phyloP scores from a whole-genome alignment of 2,888 invertebrate genomes.

The Drosophila tripunctata region DNA sequence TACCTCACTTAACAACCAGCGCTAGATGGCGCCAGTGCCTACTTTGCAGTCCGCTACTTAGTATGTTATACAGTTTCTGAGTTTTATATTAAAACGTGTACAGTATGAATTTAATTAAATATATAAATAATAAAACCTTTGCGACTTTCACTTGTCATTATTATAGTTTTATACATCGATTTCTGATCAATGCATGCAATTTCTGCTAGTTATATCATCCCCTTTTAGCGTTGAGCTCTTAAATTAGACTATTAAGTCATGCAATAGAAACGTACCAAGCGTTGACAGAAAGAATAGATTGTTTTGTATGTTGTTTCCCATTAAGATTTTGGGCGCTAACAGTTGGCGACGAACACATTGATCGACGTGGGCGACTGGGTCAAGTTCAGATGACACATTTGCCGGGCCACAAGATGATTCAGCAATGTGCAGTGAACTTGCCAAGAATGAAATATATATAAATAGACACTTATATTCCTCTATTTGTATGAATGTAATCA shows the following conservation, averaged over 20 bases:
- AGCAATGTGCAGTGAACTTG: slow-evolving; percentile 49
- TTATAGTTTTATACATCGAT: too few relatives aligned
- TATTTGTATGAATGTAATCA: background rate
- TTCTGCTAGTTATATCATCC: background rate
- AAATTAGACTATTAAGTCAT: background rate
- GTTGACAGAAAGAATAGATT: slow-evolving; percentile 9
- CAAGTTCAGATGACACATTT: slow-evolving; percentile 69
- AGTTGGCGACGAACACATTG: slow-evolving; percentile 33
- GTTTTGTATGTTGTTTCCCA: background rate
- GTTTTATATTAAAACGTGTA: background rate
- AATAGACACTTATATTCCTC: too few relatives aligned
- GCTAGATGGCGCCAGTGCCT: background rate
- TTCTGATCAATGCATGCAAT: too few relatives aligned
- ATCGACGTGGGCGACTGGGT: slow-evolving; percentile 68
- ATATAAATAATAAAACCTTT: background rate
- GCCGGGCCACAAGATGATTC: slow-evolving; percentile 46
- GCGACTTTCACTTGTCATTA: too few relatives aligned
- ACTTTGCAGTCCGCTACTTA: background rate
- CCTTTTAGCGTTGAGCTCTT: background rate
- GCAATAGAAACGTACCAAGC: background rate
- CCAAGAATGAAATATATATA: slow-evolving; percentile 37
- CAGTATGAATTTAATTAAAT: background rate
- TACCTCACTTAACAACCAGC: background rate
- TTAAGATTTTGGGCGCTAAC: slow-evolving; percentile 5
- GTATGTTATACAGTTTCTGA: too few relatives aligned